Conservation (phyloP, 2,888 invertebrate species). For the Euspilapteryx auroguttella region DNA sequence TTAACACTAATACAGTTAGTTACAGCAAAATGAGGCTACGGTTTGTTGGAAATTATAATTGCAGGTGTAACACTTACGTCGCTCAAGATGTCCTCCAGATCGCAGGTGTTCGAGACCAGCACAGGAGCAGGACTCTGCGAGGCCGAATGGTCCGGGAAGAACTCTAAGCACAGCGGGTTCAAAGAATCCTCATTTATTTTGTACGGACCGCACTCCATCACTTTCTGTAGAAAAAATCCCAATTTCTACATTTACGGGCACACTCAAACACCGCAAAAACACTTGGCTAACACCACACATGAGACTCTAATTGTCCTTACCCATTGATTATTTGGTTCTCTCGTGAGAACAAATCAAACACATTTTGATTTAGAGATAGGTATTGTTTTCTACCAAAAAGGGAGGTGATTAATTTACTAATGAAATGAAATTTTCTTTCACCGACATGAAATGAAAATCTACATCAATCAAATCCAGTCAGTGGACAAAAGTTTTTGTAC, state of each 20-base stretch:
- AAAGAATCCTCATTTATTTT: constrained; percentile 34
- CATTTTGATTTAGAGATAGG: constrained; percentile 1
- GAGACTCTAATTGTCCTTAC: constrained; percentile 9
- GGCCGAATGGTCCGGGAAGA: constrained; percentile 30
- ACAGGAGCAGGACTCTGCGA: constrained; percentile 40
- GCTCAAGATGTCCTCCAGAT: constrained; percentile 55
- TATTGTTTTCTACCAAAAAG: constrained; percentile 4
- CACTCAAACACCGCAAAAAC: too few species aligned
- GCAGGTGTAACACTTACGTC: too few species aligned
- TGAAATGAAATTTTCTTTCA: too few species aligned
- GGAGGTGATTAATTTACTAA: too few species aligned
- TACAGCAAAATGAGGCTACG: too few species aligned
- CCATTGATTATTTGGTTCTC: constrained; percentile 54
- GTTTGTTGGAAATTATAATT: too few species aligned
- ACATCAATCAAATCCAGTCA: too few species aligned
- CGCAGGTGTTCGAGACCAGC: constrained; percentile 37
- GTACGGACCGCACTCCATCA: constrained; percentile 55
- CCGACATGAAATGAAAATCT: too few species aligned
- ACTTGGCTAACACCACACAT: background rate
- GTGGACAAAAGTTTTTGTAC: too few species aligned
- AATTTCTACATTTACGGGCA: too few species aligned
- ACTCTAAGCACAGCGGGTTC: constrained; percentile 39
- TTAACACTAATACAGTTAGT: too few species aligned
- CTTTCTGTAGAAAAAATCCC: constrained; percentile 33
- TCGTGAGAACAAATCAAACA: constrained; percentile 49